Percentiles rank a stretch among this genome's conserved stretches.
These are phyloP conservation scores for Trogon melanurus DNA, from an alignment of 2,113 vertebrate genomes.

Conservation along the genomic window DNA sequence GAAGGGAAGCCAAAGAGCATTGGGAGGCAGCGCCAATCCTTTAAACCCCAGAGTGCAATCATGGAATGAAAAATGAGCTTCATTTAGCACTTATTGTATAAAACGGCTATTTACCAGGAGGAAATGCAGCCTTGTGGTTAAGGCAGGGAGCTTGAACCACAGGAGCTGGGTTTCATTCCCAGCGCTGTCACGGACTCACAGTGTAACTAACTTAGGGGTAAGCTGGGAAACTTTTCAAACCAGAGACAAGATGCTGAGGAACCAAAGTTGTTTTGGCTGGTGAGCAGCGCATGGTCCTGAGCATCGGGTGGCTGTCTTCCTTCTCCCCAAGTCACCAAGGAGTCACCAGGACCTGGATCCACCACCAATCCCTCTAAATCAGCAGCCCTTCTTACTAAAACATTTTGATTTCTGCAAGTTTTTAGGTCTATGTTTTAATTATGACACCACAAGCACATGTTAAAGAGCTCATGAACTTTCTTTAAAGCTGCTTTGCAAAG, in stretches of 20 bases:
- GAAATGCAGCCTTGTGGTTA: conserved; percentile 68
- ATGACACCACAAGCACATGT: not conserved
- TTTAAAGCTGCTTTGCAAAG: not conserved
- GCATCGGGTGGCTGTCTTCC: not conserved
- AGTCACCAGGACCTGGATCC: not conserved
- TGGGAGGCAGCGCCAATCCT: not conserved
- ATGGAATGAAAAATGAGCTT: conserved; percentile 56
- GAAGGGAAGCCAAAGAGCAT: not conserved
- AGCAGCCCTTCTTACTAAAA: not conserved
- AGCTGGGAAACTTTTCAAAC: conserved; percentile 1
- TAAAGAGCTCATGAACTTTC: not conserved
- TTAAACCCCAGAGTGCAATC: conserved; percentile 51
- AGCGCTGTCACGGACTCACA: not conserved
- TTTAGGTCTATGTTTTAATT: not conserved
- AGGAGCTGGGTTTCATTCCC: conserved; percentile 39
- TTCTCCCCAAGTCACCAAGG: not conserved
- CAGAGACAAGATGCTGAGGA: not conserved
- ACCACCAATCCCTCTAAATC: not conserved
- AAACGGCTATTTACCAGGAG: conserved; percentile 62
- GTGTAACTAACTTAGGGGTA: conserved; percentile 19
- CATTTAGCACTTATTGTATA: conserved; percentile 69
- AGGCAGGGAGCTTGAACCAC: conserved; percentile 47
- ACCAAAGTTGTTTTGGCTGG: not conserved
- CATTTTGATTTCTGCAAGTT: not conserved
- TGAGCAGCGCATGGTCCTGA: not conserved